phyloP scores from a whole-genome alignment of 2,888 invertebrate species.

The Deroplatys truncata region DNA sequence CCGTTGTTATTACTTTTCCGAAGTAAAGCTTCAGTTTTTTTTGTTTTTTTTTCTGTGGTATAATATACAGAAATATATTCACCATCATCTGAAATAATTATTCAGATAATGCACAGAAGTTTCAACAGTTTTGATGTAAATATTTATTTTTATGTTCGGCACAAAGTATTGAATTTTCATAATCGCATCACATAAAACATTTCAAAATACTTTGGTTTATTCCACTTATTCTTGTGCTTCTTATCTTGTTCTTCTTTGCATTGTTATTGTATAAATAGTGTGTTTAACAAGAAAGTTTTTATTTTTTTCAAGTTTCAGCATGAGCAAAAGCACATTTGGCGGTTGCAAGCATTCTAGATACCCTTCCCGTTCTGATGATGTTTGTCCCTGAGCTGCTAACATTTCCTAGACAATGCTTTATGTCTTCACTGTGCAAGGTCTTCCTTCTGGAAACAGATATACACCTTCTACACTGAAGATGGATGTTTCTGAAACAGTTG shows the following conservation, averaged over 20 bases:
- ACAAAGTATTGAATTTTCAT: neutral
- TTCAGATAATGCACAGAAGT: neutral
- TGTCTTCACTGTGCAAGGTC: conserved; percentile 53
- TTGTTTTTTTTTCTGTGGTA: neutral
- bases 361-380: neutral
- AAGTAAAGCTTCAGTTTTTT: neutral
- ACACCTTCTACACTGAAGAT: conserved; percentile 94
- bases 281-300: neutral
- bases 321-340: conserved; percentile 5
- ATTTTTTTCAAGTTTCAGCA: neutral
- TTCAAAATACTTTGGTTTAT: conserved; percentile 7
- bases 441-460: conserved; percentile 75
- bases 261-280: neutral
- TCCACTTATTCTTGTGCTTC: neutral
- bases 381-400: conserved; percentile 25
- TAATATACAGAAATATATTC: conserved; percentile 2
- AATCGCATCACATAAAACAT: neutral
- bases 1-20: neutral
- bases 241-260: neutral
- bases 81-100: neutral
- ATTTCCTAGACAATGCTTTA: neutral
- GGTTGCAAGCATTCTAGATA: neutral
- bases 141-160: neutral
- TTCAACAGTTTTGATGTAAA: neutral
- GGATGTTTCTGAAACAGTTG: conserved; percentile 77